Base-by-base conservation (phyloP, 1,140 invertebrate genomes). In the Cecropterus lyciades region DNA sequence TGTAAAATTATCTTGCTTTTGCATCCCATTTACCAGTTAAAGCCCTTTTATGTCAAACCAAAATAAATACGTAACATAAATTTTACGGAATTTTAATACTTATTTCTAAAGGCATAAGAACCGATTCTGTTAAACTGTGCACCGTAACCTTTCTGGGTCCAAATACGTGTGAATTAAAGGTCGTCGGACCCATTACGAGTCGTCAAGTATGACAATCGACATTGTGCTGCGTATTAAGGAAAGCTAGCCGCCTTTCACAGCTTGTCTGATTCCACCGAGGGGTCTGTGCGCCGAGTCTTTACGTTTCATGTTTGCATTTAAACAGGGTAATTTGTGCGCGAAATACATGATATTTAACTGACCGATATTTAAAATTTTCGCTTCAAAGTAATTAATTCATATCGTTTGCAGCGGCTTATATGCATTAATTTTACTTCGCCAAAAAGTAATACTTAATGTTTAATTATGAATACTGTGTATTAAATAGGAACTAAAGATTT, bases 131-230 rank as follows among this genome's bases (percentile, higher is more conserved):
- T 43, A 45, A 13, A 10, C 27, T n/a, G n/a, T 46, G 13, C 14
- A 51, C 6, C 11, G 27, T 40, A 45, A 57, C 17, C 55, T 43
- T 57, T 57, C 37, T 56, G 55, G 13, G 40, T 13, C 55, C 20
- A 57, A 57, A 57, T 57, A 57, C 40, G 55, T 43, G 55, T 57
- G 55, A 57, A 45, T 27, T 45, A 43, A 45, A 57, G 55, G 55
- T 57, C 55, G 20, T 57, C 13, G 55, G 20, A 45, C 55, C 43
- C 55, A 57, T 57, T 57, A 57, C 40, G 40, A 57, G 42, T 17
- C 59, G 45, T 48, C 59, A 49, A 62, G 33, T 62, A 13, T 49
- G 59, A 49, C 51, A 53, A 52, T 53, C 51, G 27, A 37, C 55
- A 57, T 57, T 57, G 40, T 57, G 7, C 33, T 13, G 42, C 55